Evolutionary conservation across 2,113 vertebrate genomes (phyloP).

Genomic region (Nettapus auritus): DNA sequence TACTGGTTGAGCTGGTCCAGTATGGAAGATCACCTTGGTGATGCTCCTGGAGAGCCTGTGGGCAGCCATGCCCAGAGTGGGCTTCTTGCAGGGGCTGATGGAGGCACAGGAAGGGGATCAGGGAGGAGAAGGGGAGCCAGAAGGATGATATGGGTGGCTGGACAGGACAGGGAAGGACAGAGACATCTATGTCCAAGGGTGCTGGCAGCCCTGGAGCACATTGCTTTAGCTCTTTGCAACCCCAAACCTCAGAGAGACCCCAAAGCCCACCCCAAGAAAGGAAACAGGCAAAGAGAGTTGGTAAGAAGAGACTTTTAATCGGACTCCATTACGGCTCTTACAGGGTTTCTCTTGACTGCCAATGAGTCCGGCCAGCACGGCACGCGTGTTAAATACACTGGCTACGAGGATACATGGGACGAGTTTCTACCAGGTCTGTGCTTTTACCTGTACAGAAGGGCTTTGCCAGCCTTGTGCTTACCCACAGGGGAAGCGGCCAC

Average conservation of each 20-base stretch:
- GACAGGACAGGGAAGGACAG: not conserved
- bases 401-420: slow-evolving; percentile 21
- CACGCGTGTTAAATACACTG: not conserved
- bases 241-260: not conserved
- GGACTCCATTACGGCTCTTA: slow-evolving; percentile 51
- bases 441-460: slow-evolving; percentile 43
- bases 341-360: not conserved
- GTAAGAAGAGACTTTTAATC: slow-evolving; percentile 82
- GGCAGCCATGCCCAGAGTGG: accelerated
- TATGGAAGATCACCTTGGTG: accelerated
- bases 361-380: slow-evolving; percentile 28
- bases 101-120: not conserved
- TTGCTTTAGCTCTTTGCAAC: not conserved
- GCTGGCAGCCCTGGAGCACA: not conserved
- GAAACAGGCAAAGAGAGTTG: not conserved
- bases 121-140: not conserved
- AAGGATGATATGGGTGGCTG: accelerated
- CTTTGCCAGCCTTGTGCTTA: not conserved
- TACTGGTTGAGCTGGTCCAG: not conserved
- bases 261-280: not conserved
- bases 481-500: not conserved
- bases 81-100: not conserved
- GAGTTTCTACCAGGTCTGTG: slow-evolving; percentile 16
- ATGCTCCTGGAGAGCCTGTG: accelerated
- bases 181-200: accelerated